phyloP scores from a whole-genome alignment of 2,113 vertebrate genomes.

The Phyllostomus hastatus region DNA sequence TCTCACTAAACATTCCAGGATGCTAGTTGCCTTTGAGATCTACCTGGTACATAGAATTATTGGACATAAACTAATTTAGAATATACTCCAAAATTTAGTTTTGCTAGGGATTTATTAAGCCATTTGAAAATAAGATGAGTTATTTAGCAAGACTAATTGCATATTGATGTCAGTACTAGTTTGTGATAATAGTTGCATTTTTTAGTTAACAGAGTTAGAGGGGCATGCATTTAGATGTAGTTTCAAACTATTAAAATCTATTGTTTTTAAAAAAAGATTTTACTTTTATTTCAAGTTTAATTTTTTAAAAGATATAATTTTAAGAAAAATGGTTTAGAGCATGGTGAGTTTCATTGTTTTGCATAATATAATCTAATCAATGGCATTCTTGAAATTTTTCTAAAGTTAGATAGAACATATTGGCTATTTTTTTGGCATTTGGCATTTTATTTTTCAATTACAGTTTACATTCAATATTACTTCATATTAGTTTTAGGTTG shows the following conservation, averaged over 20 bases:
- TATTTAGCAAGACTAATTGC: neutral
- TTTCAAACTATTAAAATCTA: neutral
- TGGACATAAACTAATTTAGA: neutral
- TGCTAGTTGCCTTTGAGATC: neutral
- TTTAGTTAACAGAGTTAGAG: neutral
- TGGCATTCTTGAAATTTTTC: neutral
- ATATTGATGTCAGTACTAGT: neutral
- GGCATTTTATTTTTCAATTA: neutral
- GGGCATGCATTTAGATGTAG: neutral
- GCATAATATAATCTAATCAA: neutral
- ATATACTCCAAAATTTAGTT: neutral
- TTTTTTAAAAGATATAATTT: neutral
- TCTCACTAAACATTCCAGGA: neutral
- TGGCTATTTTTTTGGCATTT: neutral
- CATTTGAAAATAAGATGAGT: constrained; percentile 4
- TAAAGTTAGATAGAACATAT: neutral
- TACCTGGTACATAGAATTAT: neutral
- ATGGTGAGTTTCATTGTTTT: neutral
- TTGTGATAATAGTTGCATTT: neutral
- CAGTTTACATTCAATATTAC: neutral
- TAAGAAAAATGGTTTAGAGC: neutral
- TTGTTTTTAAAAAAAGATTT: neutral
- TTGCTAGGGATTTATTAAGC: neutral
- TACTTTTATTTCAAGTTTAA: neutral
- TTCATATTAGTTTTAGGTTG: neutral